A percentile compares a stretch with the other conserved stretches of the same genome.
These are phyloP conservation scores for Sycophaga agraensis DNA, from an alignment of 1,140 invertebrate species.

Conservation along the genomic window DNA sequence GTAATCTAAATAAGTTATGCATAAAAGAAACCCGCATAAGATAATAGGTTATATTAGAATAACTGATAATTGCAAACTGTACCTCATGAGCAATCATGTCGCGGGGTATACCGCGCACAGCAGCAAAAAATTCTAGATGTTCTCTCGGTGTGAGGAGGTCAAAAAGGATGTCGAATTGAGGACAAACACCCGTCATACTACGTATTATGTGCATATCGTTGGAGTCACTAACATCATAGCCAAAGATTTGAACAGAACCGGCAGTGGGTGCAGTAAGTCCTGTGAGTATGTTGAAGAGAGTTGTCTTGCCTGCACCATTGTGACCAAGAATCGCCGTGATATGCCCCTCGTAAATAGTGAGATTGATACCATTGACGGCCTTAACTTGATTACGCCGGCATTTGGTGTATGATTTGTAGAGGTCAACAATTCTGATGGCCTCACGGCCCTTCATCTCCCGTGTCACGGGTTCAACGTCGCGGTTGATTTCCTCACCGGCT, in stretches of 20 bases:
- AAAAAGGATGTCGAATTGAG: conserved; percentile 90
- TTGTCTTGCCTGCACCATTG: conserved; percentile 88
- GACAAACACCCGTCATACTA: conserved; percentile 84
- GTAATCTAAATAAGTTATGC: too few relatives aligned
- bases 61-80: too few relatives aligned
- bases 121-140: conserved; percentile 83
- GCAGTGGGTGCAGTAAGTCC: conserved; percentile 71
- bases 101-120: conserved; percentile 67
- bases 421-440: conserved; percentile 73
- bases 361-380: conserved; percentile 68
- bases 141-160: conserved; percentile 83
- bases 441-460: conserved; percentile 72
- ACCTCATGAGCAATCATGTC: conserved; percentile 61
- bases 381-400: conserved; percentile 61
- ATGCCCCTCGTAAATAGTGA: conserved; percentile 60
- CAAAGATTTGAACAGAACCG: conserved; percentile 78
- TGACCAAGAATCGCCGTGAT: conserved; percentile 86
- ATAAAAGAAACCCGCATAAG: too few relatives aligned
- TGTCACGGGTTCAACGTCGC: conserved; percentile 74
- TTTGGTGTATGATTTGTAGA: conserved; percentile 70
- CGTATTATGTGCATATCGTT: conserved; percentile 73
- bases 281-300: conserved; percentile 82
- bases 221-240: conserved; percentile 71
- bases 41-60: too few relatives aligned
- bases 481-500: conserved; percentile 58